Conservation (phyloP, 2,797 vertebrate genomes). For the Thamnophis elegans region DNA sequence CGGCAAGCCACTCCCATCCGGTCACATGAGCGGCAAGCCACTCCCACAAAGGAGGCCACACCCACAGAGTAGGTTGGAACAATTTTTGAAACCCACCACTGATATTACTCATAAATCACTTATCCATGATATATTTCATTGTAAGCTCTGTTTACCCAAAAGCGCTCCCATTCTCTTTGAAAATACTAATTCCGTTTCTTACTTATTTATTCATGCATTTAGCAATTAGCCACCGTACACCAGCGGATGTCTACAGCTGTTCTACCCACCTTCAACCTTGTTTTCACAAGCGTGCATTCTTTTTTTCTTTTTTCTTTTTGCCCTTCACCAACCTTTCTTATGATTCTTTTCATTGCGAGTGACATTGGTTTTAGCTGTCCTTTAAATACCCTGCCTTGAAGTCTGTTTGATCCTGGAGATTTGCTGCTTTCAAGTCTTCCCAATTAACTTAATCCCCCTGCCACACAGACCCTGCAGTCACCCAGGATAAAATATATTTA, state of each 20-base stretch:
- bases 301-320: neutral
- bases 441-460: constrained; percentile 55
- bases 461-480: constrained; percentile 38
- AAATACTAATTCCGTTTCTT: neutral
- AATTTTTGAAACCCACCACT: no score
- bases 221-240: neutral
- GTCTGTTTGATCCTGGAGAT: constrained; percentile 53
- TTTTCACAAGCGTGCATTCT: constrained; percentile 2
- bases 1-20: no score
- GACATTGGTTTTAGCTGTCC: constrained; percentile 28
- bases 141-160: neutral
- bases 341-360: constrained; percentile 25
- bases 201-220: neutral
- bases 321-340: constrained; percentile 17
- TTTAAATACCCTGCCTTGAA: constrained; percentile 45
- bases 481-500: constrained; percentile 49
- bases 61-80: no score
- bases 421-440: constrained; percentile 45
- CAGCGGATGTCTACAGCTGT: neutral
- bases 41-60: no score
- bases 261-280: neutral
- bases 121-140: neutral
- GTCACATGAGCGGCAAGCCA: no score
- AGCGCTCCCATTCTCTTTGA: neutral
- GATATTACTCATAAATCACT: no score